Conservation (phyloP, 2,888 invertebrate genomes). For the Melipona bicolor region DNA sequence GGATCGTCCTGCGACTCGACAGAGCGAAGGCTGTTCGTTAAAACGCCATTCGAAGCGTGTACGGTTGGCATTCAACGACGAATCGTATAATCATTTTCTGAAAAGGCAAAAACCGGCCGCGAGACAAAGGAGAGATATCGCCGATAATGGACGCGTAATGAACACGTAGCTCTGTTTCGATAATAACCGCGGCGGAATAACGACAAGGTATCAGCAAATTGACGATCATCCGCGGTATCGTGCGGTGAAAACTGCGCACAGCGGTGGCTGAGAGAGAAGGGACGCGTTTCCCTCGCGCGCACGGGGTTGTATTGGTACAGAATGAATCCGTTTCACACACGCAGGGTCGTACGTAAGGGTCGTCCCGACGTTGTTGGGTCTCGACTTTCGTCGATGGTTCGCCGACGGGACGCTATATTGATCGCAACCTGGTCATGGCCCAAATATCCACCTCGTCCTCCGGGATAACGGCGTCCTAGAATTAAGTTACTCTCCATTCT, state of each 20-base stretch:
- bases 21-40: background rate
- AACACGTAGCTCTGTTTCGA: background rate
- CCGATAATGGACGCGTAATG: background rate
- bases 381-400: slow-evolving; percentile 61
- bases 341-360: slow-evolving; percentile 40
- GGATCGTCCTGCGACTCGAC: background rate
- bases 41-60: background rate
- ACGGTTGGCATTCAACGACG: background rate
- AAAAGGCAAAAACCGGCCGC: too few species aligned
- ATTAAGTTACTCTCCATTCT: slow-evolving; percentile 78
- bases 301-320: slow-evolving; percentile 3
- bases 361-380: slow-evolving; percentile 42
- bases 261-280: background rate
- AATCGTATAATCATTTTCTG: background rate
- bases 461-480: slow-evolving; percentile 77
- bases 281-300: slow-evolving; percentile 5
- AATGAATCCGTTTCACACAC: slow-evolving; percentile 34
- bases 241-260: too few species aligned
- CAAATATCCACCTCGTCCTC: slow-evolving; percentile 82
- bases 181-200: background rate
- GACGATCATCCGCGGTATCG: background rate
- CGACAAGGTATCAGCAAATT: slow-evolving; percentile 5
- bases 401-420: slow-evolving; percentile 74
- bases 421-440: slow-evolving; percentile 83
- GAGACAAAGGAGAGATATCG: background rate